These are phyloP conservation scores for Zaprionus capensis DNA, from an alignment of 1,140 invertebrate genomes.

Conservation along the genomic window DNA sequence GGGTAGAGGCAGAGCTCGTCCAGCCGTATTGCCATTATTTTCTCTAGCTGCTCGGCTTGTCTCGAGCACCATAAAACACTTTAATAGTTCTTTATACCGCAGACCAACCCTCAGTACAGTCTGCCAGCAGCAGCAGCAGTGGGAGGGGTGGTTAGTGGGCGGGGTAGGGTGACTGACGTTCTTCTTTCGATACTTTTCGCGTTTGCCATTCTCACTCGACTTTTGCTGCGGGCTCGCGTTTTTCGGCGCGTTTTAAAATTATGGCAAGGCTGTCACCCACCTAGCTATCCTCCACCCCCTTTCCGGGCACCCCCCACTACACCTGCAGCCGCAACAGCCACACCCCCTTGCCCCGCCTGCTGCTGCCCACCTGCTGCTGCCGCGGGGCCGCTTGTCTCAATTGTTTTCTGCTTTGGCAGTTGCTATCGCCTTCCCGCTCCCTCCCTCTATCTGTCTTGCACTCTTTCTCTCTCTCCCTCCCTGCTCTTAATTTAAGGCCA, in stretches of 20 bases:
- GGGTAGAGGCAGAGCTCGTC: slow-evolving; percentile 13
- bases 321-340: slow-evolving; percentile 12
- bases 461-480: too few species aligned
- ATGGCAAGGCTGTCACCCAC: slow-evolving; percentile 66
- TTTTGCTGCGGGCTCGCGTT: slow-evolving; percentile 49
- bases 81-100: slow-evolving; percentile 68
- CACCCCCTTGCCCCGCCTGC: slow-evolving; percentile 3
- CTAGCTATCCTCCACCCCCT: neutral
- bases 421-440: slow-evolving; percentile 27
- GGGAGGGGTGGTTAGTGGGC: neutral
- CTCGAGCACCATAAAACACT: slow-evolving; percentile 77
- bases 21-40: slow-evolving; percentile 56
- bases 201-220: slow-evolving; percentile 18
- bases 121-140: neutral
- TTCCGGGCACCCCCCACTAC: neutral
- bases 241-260: slow-evolving; percentile 69
- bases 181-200: slow-evolving; percentile 47
- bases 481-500: slow-evolving; percentile 66
- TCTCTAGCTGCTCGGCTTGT: slow-evolving; percentile 61
- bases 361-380: slow-evolving; percentile 20
- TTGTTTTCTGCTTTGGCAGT: slow-evolving; percentile 56
- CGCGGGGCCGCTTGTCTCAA: slow-evolving; percentile 40
- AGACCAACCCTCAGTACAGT: slow-evolving; percentile 19
- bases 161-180: slow-evolving; percentile 47
- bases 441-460: neutral